Base-by-base conservation (phyloP, 2,797 vertebrate genomes). In the Pseudochaenichthys georgianus region DNA sequence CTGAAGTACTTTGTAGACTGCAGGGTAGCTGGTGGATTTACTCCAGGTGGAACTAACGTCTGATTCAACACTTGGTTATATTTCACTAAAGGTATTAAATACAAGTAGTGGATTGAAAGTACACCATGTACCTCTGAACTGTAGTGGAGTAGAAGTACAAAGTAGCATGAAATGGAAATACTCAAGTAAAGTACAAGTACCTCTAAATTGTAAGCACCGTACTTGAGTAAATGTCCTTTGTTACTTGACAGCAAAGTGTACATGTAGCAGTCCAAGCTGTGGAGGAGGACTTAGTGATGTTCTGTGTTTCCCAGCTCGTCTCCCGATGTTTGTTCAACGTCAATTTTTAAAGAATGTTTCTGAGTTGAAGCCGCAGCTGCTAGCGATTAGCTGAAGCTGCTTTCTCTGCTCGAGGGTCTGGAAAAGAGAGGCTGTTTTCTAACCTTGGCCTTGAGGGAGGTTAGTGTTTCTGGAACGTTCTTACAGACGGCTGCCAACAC, bases 351-450 rank as follows among this genome's bases (percentile, higher is more conserved):
- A 83, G 70, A 81, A 82, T 59, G 59, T 70, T 74, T 61, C 53
- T 66, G 38, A 52, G 60, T 46, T 75, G 81, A 82, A 82, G 82
- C 43, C 46, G 54, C 92, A 90, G 88, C 89, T 93, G 91, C 59
- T 75, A 88, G 86, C 87, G 16, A 88, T 92, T 92, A 89, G 88
- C 87, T 76, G 77, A 74, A 68, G 51, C 72, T 64, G 84, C 74
- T 89, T 89, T 87, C 75, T 74, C 80, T 84, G 79, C 73, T 34
- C 1, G 7, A 34, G 74, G 43, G 73, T 87, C 79, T 45, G 62
- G n/a, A 38, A 60, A 34, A 38, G 62, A 68, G 60, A 43, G 69
- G 71, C 52, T 89, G 81, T 88, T 90, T 89, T 82, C 69, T 59
- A 81, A 81, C 74, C 58, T 62, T 52, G 64, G 79, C 88, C 87